Conservation (phyloP, 2,113 vertebrate genomes). For the Beaufortia kweichowensis region DNA sequence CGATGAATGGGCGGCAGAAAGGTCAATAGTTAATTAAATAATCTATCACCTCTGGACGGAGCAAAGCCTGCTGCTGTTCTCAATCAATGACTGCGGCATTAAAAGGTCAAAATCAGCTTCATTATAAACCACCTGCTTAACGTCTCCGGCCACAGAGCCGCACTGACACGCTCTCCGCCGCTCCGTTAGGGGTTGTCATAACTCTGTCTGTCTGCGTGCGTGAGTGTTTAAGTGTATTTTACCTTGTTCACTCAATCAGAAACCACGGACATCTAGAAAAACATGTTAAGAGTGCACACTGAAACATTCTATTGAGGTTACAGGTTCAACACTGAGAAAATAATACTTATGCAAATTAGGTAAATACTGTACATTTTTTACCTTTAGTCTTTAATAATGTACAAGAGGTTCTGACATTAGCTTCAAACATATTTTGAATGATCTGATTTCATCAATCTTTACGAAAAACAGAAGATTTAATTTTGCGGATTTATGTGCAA, state of each 20-base stretch:
- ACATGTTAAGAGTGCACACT: not conserved
- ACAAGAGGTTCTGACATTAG: slow-evolving; percentile 73
- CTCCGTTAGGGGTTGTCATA: not conserved
- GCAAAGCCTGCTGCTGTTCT: slow-evolving; percentile 83
- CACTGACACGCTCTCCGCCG: not conserved
- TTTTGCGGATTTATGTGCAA: slow-evolving; percentile 76
- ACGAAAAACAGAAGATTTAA: slow-evolving; percentile 64
- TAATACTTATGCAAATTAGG: slow-evolving; percentile 81
- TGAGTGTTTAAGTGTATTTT: not conserved
- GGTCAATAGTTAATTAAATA: slow-evolving; percentile 99
- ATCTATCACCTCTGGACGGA: slow-evolving; percentile 98
- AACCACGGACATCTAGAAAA: not conserved
- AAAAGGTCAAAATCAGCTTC: slow-evolving; percentile 96
- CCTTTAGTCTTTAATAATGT: slow-evolving; percentile 74
- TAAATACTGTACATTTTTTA: slow-evolving; percentile 72
- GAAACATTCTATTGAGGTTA: not conserved
- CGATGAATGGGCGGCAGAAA: slow-evolving; percentile 94
- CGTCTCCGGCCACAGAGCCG: slow-evolving; percentile 61
- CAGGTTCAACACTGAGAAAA: slow-evolving; percentile 68
- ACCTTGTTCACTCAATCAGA: slow-evolving; percentile 62
- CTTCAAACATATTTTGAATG: slow-evolving; percentile 73
- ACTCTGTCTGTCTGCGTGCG: not conserved
- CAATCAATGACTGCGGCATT: slow-evolving; percentile 95
- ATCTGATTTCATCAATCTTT: slow-evolving; percentile 75
- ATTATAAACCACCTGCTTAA: slow-evolving; percentile 82